phyloP scores from a whole-genome alignment of 2,888 invertebrate genomes.

The Xestia c-nigrum region DNA sequence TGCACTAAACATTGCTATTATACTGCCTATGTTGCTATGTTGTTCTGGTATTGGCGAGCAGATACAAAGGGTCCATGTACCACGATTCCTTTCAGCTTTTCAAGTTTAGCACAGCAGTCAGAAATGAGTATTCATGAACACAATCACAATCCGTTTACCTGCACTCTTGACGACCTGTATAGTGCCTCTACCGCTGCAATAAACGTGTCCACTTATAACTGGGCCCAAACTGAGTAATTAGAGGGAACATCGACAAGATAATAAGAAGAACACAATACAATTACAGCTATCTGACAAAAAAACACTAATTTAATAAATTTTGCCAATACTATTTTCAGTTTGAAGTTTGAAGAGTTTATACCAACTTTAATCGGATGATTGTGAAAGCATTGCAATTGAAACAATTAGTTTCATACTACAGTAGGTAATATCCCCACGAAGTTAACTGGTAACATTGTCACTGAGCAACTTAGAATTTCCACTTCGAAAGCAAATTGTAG shows the following conservation, averaged over 20 bases:
- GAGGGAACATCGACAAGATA: too few relatives aligned
- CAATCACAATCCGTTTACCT: too few relatives aligned
- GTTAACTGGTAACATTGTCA: neutral
- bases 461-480: slow-evolving; percentile 14
- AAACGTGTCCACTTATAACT: too few relatives aligned
- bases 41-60: neutral
- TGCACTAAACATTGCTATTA: slow-evolving; percentile 32
- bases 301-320: too few relatives aligned
- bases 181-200: too few relatives aligned
- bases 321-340: neutral
- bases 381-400: neutral
- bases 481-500: slow-evolving; percentile 4
- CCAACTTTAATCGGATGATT: neutral
- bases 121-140: neutral
- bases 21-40: slow-evolving; percentile 1
- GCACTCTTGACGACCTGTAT: too few relatives aligned
- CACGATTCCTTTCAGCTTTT: neutral
- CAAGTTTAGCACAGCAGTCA: neutral
- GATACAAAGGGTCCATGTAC: neutral
- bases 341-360: neutral
- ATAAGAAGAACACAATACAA: too few relatives aligned
- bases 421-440: neutral
- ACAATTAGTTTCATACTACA: neutral
- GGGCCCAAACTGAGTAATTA: too few relatives aligned
- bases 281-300: neutral